Conservation (phyloP, 2,888 invertebrate species). For the Polylopha cassiicola region DNA sequence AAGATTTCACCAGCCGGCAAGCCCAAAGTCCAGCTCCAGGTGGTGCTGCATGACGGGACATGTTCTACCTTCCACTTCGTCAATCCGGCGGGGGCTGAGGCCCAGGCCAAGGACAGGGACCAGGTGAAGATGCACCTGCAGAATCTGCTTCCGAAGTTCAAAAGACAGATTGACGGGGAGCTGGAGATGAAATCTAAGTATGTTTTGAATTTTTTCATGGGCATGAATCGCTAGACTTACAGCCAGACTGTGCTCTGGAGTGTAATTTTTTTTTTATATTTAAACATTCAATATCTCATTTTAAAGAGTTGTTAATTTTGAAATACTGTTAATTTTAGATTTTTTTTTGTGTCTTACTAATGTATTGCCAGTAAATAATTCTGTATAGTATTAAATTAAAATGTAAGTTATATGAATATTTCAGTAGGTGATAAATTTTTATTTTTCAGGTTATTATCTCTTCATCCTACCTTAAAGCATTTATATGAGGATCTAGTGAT, state of each 20-base stretch:
- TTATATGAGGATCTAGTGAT: conserved; percentile 98
- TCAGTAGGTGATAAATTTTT: too few species aligned
- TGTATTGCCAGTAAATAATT: too few species aligned
- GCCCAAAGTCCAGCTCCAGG: conserved; percentile 98
- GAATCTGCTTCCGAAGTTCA: conserved; percentile 94
- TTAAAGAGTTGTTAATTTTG: conserved; percentile 4
- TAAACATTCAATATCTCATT: too few species aligned
- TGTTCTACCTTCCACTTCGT: conserved; percentile 99
- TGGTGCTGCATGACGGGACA: conserved; percentile 94
- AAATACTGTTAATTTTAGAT: not conserved
- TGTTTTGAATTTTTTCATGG: conserved; percentile 21
- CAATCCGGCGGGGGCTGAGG: conserved; percentile 87
- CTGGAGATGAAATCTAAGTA: conserved; percentile 91
- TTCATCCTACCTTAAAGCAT: conserved; percentile 93
- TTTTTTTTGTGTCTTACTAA: too few species aligned
- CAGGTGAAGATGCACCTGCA: conserved; percentile 94
- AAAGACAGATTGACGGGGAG: conserved; percentile 92
- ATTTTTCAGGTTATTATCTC: conserved; percentile 83
- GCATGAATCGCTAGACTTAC: too few species aligned
- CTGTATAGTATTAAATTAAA: too few species aligned
- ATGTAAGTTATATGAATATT: too few species aligned
- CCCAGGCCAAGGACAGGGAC: conserved; percentile 93
- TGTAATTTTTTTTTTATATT: too few species aligned
- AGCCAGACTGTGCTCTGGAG: too few species aligned
- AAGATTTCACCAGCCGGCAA: conserved; percentile 98